Conservation (phyloP, 2,888 invertebrate genomes). For the Lithophane semibrunnea region DNA sequence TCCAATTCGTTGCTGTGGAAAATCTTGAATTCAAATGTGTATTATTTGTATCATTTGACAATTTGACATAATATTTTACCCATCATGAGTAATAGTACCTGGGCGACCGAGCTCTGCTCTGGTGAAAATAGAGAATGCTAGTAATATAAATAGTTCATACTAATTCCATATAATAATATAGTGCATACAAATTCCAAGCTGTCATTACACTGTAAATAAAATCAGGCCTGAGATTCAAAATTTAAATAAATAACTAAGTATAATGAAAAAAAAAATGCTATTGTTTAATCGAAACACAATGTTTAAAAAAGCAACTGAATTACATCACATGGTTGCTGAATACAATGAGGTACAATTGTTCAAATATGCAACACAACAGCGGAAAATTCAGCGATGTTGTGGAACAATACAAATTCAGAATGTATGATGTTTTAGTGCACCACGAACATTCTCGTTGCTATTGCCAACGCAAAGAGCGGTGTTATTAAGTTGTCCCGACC, state of each 20-base stretch:
- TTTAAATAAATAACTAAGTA: not conserved
- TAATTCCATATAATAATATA: too few species aligned
- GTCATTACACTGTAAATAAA: too few species aligned
- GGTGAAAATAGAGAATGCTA: too few species aligned
- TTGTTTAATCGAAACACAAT: slow-evolving; percentile 13
- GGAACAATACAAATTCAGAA: slow-evolving; percentile 64
- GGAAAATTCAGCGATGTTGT: slow-evolving; percentile 37
- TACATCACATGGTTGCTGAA: slow-evolving; percentile 32
- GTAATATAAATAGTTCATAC: too few species aligned
- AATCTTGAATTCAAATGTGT: not conserved
- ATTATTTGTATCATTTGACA: not conserved
- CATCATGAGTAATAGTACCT: not conserved
- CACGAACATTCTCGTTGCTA: slow-evolving; percentile 55
- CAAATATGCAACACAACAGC: slow-evolving; percentile 36
- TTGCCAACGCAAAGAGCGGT: slow-evolving; percentile 63
- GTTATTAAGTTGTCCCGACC: slow-evolving; percentile 77
- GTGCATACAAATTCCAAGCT: too few species aligned
- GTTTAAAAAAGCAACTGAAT: slow-evolving; percentile 19
- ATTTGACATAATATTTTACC: not conserved
- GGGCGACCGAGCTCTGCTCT: too few species aligned
- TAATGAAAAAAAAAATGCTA: not conserved
- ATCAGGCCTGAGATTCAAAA: not conserved
- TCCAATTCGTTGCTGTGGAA: not conserved
- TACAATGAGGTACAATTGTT: slow-evolving; percentile 33
- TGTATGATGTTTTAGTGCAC: slow-evolving; percentile 55